phyloP scores from a whole-genome alignment of 2,888 invertebrate genomes.

The Poecilus cupreus region DNA sequence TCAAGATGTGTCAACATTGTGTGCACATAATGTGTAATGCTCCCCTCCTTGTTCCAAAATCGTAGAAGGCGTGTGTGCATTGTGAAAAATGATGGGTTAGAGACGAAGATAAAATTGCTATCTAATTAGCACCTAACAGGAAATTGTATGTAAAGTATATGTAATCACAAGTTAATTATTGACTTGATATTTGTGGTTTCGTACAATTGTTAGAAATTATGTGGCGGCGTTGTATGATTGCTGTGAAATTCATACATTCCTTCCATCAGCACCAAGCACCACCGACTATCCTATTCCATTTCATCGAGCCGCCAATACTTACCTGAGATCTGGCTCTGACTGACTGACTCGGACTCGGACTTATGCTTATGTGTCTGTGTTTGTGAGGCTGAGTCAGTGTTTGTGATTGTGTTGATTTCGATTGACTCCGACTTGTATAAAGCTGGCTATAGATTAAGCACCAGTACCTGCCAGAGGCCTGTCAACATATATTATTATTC shows the following conservation, averaged over 20 bases:
- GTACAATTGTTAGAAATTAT: constrained; percentile 28
- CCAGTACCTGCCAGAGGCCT: no score
- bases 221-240: constrained; percentile 27
- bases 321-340: neutral
- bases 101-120: constrained; percentile 12
- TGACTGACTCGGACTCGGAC: no score
- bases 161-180: constrained; percentile 36
- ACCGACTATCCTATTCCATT: neutral
- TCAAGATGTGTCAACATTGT: neutral
- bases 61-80: neutral
- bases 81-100: neutral
- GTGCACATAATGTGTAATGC: neutral
- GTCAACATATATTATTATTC: no score
- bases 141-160: constrained; percentile 28
- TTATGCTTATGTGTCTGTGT: neutral
- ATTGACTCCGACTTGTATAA: no score
- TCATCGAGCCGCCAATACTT: constrained; percentile 4
- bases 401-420: no score
- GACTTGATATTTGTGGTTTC: constrained; percentile 30
- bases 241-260: constrained; percentile 22
- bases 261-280: neutral
- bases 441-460: no score
- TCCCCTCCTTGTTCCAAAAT: neutral
- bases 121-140: constrained; percentile 31
- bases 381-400: neutral